Evolutionary conservation across 1,140 invertebrate species (phyloP).

Genomic region (Oedothorax gibbosus): DNA sequence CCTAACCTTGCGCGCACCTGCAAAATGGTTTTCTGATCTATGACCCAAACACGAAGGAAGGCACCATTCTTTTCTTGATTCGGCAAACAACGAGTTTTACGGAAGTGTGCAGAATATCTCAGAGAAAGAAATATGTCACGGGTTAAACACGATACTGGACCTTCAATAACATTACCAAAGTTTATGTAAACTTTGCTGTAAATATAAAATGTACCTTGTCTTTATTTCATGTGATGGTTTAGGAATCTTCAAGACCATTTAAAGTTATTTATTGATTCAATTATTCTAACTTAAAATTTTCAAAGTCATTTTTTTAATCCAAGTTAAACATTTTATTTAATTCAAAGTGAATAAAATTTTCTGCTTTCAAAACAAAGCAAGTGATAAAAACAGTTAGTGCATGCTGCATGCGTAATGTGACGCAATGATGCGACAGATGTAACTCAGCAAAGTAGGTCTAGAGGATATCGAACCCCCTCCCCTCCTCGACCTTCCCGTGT

Average conservation of each 20-base stretch:
- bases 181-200: too few species aligned
- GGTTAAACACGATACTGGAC: background rate
- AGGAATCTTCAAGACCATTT: too few species aligned
- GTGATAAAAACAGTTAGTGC: background rate
- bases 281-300: too few species aligned
- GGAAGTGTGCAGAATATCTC: background rate
- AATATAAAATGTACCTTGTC: too few species aligned
- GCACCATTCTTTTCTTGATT: background rate
- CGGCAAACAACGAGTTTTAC: background rate
- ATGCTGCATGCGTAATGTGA: conserved; percentile 41
- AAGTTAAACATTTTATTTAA: too few species aligned
- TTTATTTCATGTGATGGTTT: too few species aligned
- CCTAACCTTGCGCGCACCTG: conserved; percentile 46
- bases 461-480: conserved; percentile 54
- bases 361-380: background rate
- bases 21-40: conserved; percentile 26
- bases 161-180: too few species aligned
- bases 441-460: conserved; percentile 52
- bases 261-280: too few species aligned
- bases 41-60: conserved; percentile 10
- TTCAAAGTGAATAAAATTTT: background rate
- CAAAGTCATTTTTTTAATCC: too few species aligned
- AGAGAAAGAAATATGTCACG: conserved; percentile 5
- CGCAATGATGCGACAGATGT: conserved; percentile 58
- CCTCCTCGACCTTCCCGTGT: background rate